phyloP scores from a whole-genome alignment of 2,113 vertebrate species.

The Sialia sialis region DNA sequence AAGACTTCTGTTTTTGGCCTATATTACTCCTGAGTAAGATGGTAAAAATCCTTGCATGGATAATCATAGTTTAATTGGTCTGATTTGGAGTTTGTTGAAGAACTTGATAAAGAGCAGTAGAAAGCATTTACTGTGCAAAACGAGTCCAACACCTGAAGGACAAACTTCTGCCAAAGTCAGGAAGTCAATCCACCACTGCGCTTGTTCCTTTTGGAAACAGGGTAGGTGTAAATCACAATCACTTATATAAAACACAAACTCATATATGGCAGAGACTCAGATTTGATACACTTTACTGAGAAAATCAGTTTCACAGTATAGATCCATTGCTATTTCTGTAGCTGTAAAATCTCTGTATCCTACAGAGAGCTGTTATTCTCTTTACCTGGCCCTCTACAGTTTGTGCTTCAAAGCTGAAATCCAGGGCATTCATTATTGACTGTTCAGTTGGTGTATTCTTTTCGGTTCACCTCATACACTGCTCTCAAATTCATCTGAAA shows the following conservation, averaged over 20 bases:
- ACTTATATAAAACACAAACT: neutral
- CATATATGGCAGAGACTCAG: neutral
- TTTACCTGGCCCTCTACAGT: neutral
- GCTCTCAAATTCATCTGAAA: conserved; percentile 32
- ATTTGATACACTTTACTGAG: neutral
- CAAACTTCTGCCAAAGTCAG: neutral
- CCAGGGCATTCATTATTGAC: conserved; percentile 33
- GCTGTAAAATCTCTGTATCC: neutral
- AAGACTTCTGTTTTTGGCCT: neutral
- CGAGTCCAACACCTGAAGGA: neutral
- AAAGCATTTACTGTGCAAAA: neutral
- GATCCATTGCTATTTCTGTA: neutral
- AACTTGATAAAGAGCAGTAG: neutral
- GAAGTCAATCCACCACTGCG: neutral
- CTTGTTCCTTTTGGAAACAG: neutral
- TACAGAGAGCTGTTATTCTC: neutral
- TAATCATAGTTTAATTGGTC: neutral
- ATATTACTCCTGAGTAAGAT: neutral
- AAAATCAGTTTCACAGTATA: neutral
- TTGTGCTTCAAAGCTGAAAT: conserved; percentile 46
- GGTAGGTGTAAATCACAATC: neutral
- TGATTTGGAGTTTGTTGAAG: neutral
- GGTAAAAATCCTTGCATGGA: neutral
- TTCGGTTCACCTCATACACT: conserved; percentile 5
- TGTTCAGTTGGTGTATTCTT: conserved; percentile 14